Percentiles rank a stretch among this genome's conserved stretches.
phyloP scores from a whole-genome alignment of 2,888 invertebrate genomes.

The Agrochola lychnidis region DNA sequence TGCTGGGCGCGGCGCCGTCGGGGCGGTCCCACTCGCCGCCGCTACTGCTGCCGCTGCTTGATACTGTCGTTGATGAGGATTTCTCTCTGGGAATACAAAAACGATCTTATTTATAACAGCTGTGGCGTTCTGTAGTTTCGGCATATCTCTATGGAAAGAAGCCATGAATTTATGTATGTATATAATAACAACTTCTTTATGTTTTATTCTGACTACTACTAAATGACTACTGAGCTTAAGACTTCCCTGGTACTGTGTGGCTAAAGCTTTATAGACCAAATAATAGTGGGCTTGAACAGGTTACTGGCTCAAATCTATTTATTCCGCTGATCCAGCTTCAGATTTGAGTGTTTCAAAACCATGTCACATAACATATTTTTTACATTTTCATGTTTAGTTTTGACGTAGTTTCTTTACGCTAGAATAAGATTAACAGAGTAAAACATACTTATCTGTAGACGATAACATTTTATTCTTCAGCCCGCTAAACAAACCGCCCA shows the following conservation, averaged over 20 bases:
- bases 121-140: background rate
- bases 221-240: background rate
- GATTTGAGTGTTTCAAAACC: background rate
- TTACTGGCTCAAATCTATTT: background rate
- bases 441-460: constrained; percentile 88
- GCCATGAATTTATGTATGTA: too few relatives aligned
- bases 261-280: background rate
- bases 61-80: constrained; percentile 74
- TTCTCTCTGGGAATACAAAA: constrained; percentile 77
- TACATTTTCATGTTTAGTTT: background rate
- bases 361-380: background rate
- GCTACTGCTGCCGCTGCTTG: constrained; percentile 81
- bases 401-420: background rate
- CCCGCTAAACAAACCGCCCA: constrained; percentile 91
- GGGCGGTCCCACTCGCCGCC: constrained; percentile 84
- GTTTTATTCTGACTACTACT: too few relatives aligned
- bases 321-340: background rate
- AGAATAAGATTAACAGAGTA: background rate
- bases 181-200: background rate
- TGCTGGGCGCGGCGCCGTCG: constrained; percentile 79
- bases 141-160: too few relatives aligned
- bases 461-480: constrained; percentile 91
- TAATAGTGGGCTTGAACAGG: background rate
- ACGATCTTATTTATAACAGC: background rate
- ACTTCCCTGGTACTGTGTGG: background rate